Base-by-base conservation (phyloP, 2,797 vertebrate species). In the Epinephelus malabaricus region DNA sequence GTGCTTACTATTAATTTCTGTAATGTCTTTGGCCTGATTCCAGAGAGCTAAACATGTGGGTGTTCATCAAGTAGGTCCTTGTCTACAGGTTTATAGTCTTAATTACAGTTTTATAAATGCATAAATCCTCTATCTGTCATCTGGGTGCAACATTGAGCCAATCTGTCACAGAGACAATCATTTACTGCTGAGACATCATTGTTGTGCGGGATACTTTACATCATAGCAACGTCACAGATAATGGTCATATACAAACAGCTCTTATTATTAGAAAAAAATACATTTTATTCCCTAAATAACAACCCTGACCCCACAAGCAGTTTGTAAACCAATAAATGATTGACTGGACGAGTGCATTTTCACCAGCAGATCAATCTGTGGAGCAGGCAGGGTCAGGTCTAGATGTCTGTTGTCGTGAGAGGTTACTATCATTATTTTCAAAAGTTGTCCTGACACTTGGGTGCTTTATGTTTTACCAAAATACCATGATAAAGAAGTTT, bases 21-120 rank as follows among this genome's bases (percentile, higher is more conserved):
- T 69, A 65, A 75, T 75, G 64, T 18, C 47, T 61, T 51, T 69
- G 82, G 63, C 67, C 17, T 58, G 3, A 46, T 43, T 75, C 62
- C 66, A 82, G 73, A 54, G 50, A 51, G 43, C 23, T 45, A 47
- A 72, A 75, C 47, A 69, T 54, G 54, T 60, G 46, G 38, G 17
- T 80, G 60, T 76, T 82, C 60, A 43, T 72, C 49, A 70, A 40
- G 23, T 11, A 55, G 50, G 19, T 55, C 54, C 45, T 14, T 64
- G 23, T 47, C 47, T 50, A 38, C 23, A 38, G 30, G 34, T 69
- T 70, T 65, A 63, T 49, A 45, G 38, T 69, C 19, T 43, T 50
- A 10, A 38, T 64, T 21, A 51, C 46, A 59, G 1, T 68, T n/a
- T 13, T 25, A 59, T 59, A 19, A 12, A 78, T 18, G 17, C 8